Conservation (phyloP, 1,140 invertebrate genomes). For the Apis laboriosa region DNA sequence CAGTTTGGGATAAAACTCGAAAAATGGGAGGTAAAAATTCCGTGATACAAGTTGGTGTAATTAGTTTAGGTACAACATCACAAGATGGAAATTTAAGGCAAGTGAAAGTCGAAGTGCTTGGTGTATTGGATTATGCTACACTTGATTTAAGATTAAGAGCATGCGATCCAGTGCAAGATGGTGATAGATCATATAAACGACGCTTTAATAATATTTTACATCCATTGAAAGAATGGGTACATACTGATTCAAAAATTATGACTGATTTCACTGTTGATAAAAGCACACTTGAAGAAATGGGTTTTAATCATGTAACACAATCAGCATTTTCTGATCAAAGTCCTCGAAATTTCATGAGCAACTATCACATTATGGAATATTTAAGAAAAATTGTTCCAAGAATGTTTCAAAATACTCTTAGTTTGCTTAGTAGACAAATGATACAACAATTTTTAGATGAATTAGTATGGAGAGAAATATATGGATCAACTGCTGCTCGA, state of each 20-base stretch:
- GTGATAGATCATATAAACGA: slow-evolving; percentile 88
- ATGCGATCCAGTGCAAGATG: slow-evolving; percentile 89
- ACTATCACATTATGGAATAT: slow-evolving; percentile 93
- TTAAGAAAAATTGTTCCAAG: slow-evolving; percentile 90
- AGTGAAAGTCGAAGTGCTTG: slow-evolving; percentile 93
- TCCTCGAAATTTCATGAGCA: slow-evolving; percentile 83
- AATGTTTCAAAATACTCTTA: slow-evolving; percentile 95
- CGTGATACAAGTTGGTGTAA: slow-evolving; percentile 88
- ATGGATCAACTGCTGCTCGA: slow-evolving; percentile 87
- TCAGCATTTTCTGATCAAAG: slow-evolving; percentile 83
- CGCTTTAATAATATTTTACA: slow-evolving; percentile 88
- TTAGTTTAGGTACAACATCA: slow-evolving; percentile 93
- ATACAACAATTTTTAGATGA: slow-evolving; percentile 95
- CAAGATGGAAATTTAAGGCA: slow-evolving; percentile 91
- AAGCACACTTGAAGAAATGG: slow-evolving; percentile 87
- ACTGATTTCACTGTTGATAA: slow-evolving; percentile 93
- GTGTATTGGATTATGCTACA: slow-evolving; percentile 89
- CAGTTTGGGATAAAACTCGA: slow-evolving; percentile 87
- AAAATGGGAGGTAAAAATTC: slow-evolving; percentile 85
- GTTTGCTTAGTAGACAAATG: slow-evolving; percentile 89
- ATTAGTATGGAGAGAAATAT: slow-evolving; percentile 90
- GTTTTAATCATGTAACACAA: slow-evolving; percentile 88
- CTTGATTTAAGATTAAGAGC: slow-evolving; percentile 88
- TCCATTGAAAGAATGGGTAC: slow-evolving; percentile 88
- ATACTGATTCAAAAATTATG: slow-evolving; percentile 88